Evolutionary conservation across 1,140 invertebrate species (phyloP).

Genomic region (Pollicipes pollicipes): DNA sequence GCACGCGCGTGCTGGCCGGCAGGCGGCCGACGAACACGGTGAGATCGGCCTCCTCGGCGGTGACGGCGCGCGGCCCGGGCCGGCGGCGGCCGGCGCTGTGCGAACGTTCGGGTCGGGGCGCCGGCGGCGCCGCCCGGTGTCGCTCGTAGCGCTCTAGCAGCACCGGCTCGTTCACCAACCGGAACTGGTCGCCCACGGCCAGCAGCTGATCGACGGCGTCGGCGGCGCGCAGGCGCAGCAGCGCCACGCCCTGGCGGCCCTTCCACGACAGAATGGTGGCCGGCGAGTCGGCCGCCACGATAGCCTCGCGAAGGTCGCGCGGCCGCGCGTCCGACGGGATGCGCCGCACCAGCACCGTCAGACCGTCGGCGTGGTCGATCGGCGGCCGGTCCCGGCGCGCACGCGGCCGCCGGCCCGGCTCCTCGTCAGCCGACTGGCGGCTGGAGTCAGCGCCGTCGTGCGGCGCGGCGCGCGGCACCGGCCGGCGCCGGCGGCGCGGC

Average conservation of each 20-base stretch:
- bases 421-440: background rate
- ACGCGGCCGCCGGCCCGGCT: background rate
- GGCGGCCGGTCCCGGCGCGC: background rate
- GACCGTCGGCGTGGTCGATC: background rate
- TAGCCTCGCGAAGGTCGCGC: background rate
- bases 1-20: constrained; percentile 26
- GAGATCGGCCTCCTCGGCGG: background rate
- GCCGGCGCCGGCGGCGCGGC: constrained; percentile 24
- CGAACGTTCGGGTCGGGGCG: background rate
- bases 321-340: background rate
- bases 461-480: background rate
- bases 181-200: background rate
- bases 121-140: background rate
- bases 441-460: no score
- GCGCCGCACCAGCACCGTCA: background rate
- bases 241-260: background rate
- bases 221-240: background rate
- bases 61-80: background rate
- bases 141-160: background rate
- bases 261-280: background rate
- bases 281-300: background rate
- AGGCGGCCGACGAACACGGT: background rate
- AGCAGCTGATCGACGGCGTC: background rate
- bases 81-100: background rate
- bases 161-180: background rate